Evolutionary conservation across 2,113 vertebrate genomes (phyloP).

Genomic region (Chloebia gouldiae): DNA sequence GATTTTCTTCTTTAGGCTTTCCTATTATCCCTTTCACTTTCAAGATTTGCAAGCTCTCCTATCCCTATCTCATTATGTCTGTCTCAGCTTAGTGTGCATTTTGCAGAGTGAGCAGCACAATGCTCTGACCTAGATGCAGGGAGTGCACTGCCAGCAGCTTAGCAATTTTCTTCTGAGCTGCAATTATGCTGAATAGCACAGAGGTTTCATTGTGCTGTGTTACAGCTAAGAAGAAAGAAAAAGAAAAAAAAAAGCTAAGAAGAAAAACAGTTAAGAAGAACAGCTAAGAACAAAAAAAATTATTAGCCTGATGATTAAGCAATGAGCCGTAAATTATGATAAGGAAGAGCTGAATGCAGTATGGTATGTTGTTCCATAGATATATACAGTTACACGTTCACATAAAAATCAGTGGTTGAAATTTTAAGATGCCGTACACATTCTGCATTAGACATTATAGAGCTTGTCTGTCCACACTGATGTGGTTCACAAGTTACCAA

Average conservation of each 20-base stretch:
- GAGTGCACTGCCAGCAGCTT: not conserved
- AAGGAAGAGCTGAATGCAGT: not conserved
- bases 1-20: not conserved
- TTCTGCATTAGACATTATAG: not conserved
- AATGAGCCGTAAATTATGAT: not conserved
- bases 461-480: not conserved
- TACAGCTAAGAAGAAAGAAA: not conserved
- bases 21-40: not conserved
- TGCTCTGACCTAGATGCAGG: conserved; percentile 32
- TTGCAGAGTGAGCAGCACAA: not conserved
- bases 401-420: not conserved
- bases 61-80: not conserved
- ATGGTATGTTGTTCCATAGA: not conserved
- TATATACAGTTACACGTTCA: not conserved
- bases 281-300: no score
- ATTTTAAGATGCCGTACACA: accelerated
- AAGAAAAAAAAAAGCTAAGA: no score
- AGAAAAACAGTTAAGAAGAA: no score
- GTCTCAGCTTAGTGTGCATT: not conserved
- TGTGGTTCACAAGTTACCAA: not conserved
- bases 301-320: not conserved
- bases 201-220: not conserved
- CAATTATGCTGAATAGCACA: not conserved
- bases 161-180: conserved; percentile 10
- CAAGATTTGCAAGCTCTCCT: not conserved